Percentiles rank a stretch among this genome's conserved stretches.
These are phyloP conservation scores for Triplophysa rosa DNA, from an alignment of 2,113 vertebrate species.

Conservation along the genomic window DNA sequence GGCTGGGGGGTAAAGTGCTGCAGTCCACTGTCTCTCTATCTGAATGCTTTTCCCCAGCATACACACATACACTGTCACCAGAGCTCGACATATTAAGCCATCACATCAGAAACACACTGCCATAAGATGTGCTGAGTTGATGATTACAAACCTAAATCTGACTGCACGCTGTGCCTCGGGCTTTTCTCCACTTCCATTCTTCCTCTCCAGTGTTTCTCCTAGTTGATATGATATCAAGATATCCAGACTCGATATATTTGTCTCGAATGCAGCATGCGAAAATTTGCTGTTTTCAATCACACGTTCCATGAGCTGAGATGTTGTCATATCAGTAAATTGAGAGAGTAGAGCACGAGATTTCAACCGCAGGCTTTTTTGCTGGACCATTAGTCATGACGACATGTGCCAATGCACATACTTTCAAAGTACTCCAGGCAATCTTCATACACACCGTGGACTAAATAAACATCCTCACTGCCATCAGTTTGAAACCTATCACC, in stretches of 20 bases:
- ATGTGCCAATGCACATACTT: slow-evolving; percentile 11
- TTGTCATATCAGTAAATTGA: not conserved
- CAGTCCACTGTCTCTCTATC: slow-evolving; percentile 59
- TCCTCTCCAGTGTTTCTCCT: slow-evolving; percentile 6
- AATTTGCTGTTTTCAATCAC: not conserved
- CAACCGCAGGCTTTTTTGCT: not conserved
- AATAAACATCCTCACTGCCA: slow-evolving; percentile 9
- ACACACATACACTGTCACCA: slow-evolving; percentile 48
- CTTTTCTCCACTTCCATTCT: not conserved
- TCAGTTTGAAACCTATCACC: slow-evolving; percentile 30
- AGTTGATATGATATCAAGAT: slow-evolving; percentile 19
- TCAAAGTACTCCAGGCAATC: slow-evolving; percentile 16
- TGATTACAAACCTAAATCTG: slow-evolving; percentile 44
- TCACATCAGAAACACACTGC: slow-evolving; percentile 66
- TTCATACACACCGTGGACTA: not conserved
- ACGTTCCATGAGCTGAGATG: not conserved
- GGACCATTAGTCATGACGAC: slow-evolving; percentile 10
- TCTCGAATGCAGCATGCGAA: not conserved
- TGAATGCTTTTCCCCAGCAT: slow-evolving; percentile 52
- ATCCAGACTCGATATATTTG: slow-evolving; percentile 13
- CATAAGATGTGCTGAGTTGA: slow-evolving; percentile 54
- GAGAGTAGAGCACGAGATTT: slow-evolving; percentile 3
- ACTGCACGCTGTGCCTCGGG: slow-evolving; percentile 15
- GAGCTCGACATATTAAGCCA: slow-evolving; percentile 66
- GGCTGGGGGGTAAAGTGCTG: slow-evolving; percentile 54